Evolutionary conservation across 2,888 invertebrate species (phyloP).

Genomic region (Tenthredo amoena): DNA sequence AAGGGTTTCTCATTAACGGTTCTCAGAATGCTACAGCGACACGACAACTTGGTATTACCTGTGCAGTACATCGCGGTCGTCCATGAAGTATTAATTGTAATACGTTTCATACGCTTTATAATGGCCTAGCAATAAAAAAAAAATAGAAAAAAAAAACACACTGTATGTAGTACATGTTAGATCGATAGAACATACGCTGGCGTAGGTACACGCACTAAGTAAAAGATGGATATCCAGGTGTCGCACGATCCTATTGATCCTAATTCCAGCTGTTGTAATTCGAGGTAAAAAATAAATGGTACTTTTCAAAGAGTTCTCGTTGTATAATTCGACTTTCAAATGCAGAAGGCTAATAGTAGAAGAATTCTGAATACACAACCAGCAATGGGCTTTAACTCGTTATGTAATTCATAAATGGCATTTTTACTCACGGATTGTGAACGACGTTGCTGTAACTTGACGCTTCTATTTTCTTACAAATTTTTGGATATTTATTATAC

Average conservation of each 20-base stretch:
- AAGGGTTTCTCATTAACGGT: neutral
- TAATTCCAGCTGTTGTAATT: neutral
- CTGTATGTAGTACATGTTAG: neutral
- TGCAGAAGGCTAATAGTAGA: neutral
- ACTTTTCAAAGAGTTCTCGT: neutral
- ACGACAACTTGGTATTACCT: neutral
- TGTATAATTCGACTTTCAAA: neutral
- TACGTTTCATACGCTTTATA: neutral
- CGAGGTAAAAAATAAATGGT: neutral
- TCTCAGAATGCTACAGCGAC: neutral
- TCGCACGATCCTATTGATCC: neutral
- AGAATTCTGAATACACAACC: neutral
- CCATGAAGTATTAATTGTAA: neutral
- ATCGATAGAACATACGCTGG: neutral
- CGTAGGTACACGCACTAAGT: neutral
- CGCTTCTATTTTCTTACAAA: constrained; percentile 82
- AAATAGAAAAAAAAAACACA: neutral
- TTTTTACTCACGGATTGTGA: constrained; percentile 57
- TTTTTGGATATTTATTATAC: constrained; percentile 92
- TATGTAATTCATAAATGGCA: neutral
- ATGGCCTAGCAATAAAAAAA: neutral
- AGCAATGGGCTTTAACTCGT: neutral
- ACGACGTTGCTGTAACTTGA: constrained; percentile 6
- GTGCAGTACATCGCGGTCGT: neutral
- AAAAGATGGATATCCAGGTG: constrained; percentile 14